Percentiles rank a stretch among this genome's conserved stretches.
Evolutionary conservation across 2,888 invertebrate species (phyloP).

Genomic region (Tenthredo scrophulariae): DNA sequence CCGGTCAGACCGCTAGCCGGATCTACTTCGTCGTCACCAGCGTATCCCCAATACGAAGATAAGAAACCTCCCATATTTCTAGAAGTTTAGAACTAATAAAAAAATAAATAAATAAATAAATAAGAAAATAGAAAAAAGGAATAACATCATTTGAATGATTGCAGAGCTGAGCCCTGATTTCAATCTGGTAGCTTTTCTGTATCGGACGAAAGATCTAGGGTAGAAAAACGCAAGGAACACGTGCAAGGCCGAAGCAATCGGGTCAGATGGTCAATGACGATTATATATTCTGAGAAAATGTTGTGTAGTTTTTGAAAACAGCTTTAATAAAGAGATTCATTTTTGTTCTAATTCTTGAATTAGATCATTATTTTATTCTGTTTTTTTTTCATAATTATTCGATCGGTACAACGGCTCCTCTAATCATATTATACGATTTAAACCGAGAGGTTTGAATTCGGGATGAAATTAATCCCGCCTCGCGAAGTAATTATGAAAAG

Average conservation of each 20-base stretch:
- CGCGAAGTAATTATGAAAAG: background rate
- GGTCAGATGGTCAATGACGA: slow-evolving; percentile 4
- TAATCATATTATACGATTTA: background rate
- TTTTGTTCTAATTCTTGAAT: background rate
- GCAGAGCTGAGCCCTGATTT: background rate
- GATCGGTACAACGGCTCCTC: background rate
- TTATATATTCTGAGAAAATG: background rate
- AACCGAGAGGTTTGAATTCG: background rate
- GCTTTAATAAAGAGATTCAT: background rate
- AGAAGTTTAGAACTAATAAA: background rate
- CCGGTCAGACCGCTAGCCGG: slow-evolving; percentile 77
- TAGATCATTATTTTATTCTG: background rate
- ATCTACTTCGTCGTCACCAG: slow-evolving; percentile 71
- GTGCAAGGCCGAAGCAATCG: slow-evolving; percentile 1
- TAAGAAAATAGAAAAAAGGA: slow-evolving; percentile 51
- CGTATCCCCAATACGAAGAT: slow-evolving; percentile 66
- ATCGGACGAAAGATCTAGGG: background rate
- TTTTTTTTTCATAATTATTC: background rate
- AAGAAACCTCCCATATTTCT: slow-evolving; percentile 67
- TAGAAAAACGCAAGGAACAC: slow-evolving; percentile 2
- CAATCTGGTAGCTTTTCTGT: background rate
- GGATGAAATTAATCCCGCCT: background rate
- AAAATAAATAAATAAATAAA: slow-evolving; percentile 42
- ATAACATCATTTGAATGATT: slow-evolving; percentile 26
- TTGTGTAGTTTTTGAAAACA: background rate